Evolutionary conservation across 2,797 vertebrate genomes (phyloP), one percentile per base, ranked within the genome.

Genomic region (Hypotaenidia philippensis): DNA sequence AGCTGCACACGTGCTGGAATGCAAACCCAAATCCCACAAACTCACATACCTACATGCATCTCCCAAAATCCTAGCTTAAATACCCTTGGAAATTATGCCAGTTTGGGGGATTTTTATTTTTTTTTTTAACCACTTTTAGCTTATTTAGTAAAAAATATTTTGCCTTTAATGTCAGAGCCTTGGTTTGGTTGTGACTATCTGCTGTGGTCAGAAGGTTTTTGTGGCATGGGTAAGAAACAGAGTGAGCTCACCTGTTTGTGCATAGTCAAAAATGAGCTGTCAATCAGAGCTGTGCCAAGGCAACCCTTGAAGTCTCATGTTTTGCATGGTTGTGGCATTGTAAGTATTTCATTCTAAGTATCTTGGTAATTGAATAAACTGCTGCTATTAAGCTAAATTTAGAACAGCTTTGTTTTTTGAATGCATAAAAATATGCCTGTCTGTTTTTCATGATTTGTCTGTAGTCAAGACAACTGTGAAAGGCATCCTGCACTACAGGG

Each of bases 401-500:
- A 90, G 72, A 59, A 87, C 57, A 63, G 18, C 29, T 75, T 83
- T 78, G 31, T 76, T 94, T 72, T 31, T 31, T 59, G 77, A 83
- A 65, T 31, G 21, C 45, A 49, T 38, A 60, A 88, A 95, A 96
- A 76, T 52, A 59, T 12, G 10, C 55, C 44, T 69, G 57, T 78
- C 92, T 89, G 21, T 89, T 96, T 94, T 75, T 92, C 55, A 19
- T 32, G 66, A 23, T 82, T 69, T 88, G 40, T 89, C 89, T 91
- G 87, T 89, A 95, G 94, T 47, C 91, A 94, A 92, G 88, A 87
- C 81, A 78, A 92, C 87, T 49, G 52, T 85, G 87, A 87, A 83
- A 83, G 44, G 27, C 1, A 4, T 63, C 50, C 50, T 88, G 8
- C 13, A 34, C 25, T 36, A 23, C 53, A 32, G 66, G 60, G 56